Evolutionary conservation across 2,888 invertebrate genomes (phyloP), one percentile per base, ranked within the genome.

Genomic region (Diarsia dahlii): DNA sequence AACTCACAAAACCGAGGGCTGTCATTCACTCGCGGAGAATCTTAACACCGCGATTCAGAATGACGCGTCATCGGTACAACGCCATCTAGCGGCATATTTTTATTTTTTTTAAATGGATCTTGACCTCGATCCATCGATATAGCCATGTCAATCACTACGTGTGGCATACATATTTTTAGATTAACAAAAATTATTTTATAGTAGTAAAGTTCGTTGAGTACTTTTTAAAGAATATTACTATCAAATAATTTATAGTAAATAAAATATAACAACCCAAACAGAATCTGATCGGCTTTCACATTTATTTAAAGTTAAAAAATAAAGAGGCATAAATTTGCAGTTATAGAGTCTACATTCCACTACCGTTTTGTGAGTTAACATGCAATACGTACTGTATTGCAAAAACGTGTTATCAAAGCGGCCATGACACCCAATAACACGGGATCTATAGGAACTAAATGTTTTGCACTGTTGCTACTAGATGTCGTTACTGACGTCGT

Each of bases 361-460:
- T n/a, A 56, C 18, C n/a, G 13, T 10, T 28, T 78, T 46, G n/a
- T n/a, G n/a, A n/a, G n/a, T n/a, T n/a, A n/a, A n/a, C n/a, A n/a
- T n/a, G 5, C 28, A 23, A 63, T 10, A 69, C 60, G n/a, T 20
- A 28, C 28, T 46, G 12, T 46, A 46, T 3, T 58, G 18, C 28
- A 56, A 18, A 8, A 13, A 0, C 23, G 9, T 46, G 13, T 46
- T 65, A 39, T 48, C n/a, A 54, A 46, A n/a, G n/a, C 58, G 20
- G 39, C 60, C 45, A 10, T 46, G 13, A 39, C 39, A 39, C 39
- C 39, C 39, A 6, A 52, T 65, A 18, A 23, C 48, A 20, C 46
- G 78, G 67, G 83, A 78, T 81, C 78, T 64, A 71, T 54, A 63
- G n/a, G 15, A 74, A 64, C 28, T 81, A 58, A 10, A 34, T 0